Evolutionary conservation across 2,797 vertebrate genomes (phyloP), one percentile per base, ranked within the genome.

Genomic region (Pteronotus mesoamericanus): DNA sequence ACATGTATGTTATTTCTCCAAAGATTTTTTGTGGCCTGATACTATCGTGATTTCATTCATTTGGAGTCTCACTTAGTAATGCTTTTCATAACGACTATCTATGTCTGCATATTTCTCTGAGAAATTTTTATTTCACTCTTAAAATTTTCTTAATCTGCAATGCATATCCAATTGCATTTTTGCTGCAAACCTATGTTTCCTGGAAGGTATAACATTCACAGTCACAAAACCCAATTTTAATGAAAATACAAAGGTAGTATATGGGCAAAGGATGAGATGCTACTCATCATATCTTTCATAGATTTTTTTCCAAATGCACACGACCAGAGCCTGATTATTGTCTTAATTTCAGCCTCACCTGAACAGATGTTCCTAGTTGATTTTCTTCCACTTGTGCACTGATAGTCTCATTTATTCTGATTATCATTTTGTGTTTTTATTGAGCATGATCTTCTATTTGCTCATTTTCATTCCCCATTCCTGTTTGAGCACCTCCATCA

Each of bases 341-440:
- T 95, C 95, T 97, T 98, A 97, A 97, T 97, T 97, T 98, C 96
- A 98, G 89, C 94, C 96, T 98, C 97, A 98, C 97, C 96, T 98
- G 94, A 98, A 97, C 97, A 98, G 97, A 91, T 97, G 94, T 98
- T 97, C 80, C 46, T 10, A 91, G 89, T 16, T 96, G 97, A 95
- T 93, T 97, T 95, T 92, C 91, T 96, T 90, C 95, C 97, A 82
- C 72, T 97, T 94, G 90, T n/a, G 74, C 89, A 44, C 95, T 97
- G 97, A 97, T 97, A 96, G 97, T 97, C 95, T 97, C 95, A 97
- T 97, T 98, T 97, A 98, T 98, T 98, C 97, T 94, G 96, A 98
- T 96, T 97, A 97, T 97, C 97, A 96, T 97, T 97, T 97, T 94
- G 95, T 88, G 95, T 96, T 98, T 98, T 97, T 96, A 97, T 98